phyloP scores from a whole-genome alignment of 2,113 vertebrate species.

The Oryzias celebensis region DNA sequence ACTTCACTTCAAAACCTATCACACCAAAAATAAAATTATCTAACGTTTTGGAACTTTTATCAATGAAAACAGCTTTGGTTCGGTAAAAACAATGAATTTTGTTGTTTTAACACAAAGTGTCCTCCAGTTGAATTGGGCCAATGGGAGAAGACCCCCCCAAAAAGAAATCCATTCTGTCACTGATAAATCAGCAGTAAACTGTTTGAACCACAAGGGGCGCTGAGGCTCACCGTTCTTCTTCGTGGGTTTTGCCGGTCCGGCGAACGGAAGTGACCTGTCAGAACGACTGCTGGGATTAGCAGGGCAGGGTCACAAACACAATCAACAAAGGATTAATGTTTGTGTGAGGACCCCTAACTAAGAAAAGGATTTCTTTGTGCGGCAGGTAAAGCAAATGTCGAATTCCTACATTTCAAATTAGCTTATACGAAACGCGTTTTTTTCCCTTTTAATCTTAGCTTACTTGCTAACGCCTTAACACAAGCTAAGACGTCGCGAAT shows the following conservation, averaged over 20 bases:
- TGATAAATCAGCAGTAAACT: neutral
- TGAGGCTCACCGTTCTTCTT: neutral
- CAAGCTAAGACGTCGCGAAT: no score
- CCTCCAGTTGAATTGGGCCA: no score
- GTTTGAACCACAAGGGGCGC: conserved; percentile 29
- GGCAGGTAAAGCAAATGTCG: conserved; percentile 28
- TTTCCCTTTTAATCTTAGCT: neutral
- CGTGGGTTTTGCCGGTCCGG: fast-evolving
- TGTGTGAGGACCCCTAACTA: conserved; percentile 10
- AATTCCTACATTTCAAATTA: neutral
- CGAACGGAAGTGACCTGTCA: conserved; percentile 55
- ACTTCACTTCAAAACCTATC: no score
- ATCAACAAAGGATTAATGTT: conserved; percentile 18
- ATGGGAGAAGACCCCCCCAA: no score
- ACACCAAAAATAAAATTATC: no score
- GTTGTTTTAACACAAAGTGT: no score
- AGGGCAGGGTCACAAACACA: conserved; percentile 6
- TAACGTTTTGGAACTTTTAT: no score
- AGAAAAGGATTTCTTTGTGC: conserved; percentile 21
- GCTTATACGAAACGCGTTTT: neutral
- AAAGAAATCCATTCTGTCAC: no score
- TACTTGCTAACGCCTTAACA: conserved; percentile 1
- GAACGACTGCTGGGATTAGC: conserved; percentile 26
- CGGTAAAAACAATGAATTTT: no score
- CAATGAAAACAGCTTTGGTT: no score